These are phyloP conservation scores for Drosophila tani DNA, from an alignment of 1,140 invertebrate species.

Conservation along the genomic window DNA sequence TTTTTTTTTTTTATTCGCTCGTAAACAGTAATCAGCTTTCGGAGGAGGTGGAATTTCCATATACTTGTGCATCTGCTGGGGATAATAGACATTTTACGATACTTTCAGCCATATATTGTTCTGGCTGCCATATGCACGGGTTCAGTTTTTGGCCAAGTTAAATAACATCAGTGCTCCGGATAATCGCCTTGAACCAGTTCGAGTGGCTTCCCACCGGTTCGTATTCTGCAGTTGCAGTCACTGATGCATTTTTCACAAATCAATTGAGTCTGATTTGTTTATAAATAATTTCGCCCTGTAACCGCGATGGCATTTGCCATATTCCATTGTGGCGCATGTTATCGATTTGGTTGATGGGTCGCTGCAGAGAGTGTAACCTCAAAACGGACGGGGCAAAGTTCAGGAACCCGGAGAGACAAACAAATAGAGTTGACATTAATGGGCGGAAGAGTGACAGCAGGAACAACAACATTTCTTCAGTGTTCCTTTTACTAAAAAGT, in stretches of 20 bases:
- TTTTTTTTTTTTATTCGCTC: conserved; percentile 4
- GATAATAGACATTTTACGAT: conserved; percentile 27
- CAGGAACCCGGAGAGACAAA: conserved; percentile 12
- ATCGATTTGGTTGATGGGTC: conserved; percentile 41
- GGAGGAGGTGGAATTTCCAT: conserved; percentile 17
- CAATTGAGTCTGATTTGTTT: conserved; percentile 75
- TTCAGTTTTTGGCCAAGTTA: conserved; percentile 57
- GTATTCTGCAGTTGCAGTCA: conserved; percentile 1
- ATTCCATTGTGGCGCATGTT: conserved; percentile 18
- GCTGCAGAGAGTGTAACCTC: conserved; percentile 25
- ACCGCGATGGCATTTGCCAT: conserved; percentile 22
- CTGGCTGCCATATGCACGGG: conserved; percentile 33
- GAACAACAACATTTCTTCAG: conserved; percentile 1
- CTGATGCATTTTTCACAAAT: conserved; percentile 43
- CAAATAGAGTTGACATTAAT: conserved; percentile 33
- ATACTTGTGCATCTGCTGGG: neutral
- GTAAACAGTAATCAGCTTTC: conserved; percentile 31
- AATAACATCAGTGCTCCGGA: conserved; percentile 3
- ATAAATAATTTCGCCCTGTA: conserved; percentile 41
- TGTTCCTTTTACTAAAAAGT: neutral
- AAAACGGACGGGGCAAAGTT: conserved; percentile 34
- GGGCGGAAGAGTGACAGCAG: conserved; percentile 1
- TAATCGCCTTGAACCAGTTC: conserved; percentile 58
- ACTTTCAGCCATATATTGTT: conserved; percentile 42
- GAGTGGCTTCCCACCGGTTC: conserved; percentile 46